Evolutionary conservation across 2,797 vertebrate species (phyloP).

Genomic region (Xiphophorus birchmanni): DNA sequence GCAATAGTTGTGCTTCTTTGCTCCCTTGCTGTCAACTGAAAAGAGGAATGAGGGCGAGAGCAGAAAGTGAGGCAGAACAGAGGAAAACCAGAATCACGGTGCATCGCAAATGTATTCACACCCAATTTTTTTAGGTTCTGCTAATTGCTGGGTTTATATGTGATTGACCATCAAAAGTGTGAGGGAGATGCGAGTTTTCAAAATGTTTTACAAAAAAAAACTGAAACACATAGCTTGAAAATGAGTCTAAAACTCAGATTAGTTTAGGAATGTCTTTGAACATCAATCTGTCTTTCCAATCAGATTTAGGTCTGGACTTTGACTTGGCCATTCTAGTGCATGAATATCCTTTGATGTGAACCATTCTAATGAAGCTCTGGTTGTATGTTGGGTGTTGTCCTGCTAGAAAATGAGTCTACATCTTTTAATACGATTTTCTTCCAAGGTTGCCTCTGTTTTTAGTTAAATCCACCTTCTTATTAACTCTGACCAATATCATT

Average conservation of each 20-base stretch:
- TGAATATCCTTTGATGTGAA: background rate
- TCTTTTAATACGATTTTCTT: background rate
- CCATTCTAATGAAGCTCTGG: background rate
- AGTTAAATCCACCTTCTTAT: background rate
- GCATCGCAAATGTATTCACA: background rate
- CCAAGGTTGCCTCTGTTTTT: background rate
- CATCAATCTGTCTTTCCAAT: background rate
- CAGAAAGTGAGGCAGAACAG: constrained; percentile 4
- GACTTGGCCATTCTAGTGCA: background rate
- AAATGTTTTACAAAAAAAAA: background rate
- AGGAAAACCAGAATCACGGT: constrained; percentile 17
- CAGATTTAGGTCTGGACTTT: background rate
- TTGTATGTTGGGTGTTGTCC: background rate
- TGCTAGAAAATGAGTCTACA: background rate
- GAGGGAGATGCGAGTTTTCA: background rate
- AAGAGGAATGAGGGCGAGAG: constrained; percentile 32
- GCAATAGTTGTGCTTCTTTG: constrained; percentile 78
- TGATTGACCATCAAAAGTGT: background rate
- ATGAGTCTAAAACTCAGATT: background rate
- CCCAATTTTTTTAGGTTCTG: background rate
- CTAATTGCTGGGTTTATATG: background rate
- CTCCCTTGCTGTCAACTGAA: constrained; percentile 67
- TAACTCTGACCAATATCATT: background rate
- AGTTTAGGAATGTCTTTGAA: background rate
- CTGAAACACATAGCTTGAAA: background rate